Conservation (phyloP, 2,797 vertebrate genomes). For the Onychomys torridus region DNA sequence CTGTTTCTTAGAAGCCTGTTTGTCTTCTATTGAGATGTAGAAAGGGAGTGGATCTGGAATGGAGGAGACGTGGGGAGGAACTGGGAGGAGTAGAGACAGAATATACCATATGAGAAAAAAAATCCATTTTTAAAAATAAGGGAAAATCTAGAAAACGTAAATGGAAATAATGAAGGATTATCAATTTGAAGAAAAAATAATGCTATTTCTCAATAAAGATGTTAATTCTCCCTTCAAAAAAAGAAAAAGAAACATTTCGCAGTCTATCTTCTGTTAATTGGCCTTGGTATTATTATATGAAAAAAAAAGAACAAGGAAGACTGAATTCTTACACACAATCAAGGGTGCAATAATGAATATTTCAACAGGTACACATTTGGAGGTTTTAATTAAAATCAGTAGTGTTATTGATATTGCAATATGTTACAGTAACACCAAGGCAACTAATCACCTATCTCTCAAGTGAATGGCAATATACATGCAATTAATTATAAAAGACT, state of each 20-base stretch:
- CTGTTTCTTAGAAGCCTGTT: not conserved
- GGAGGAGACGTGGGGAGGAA: not conserved
- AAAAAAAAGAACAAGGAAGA: constrained; percentile 79
- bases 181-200: not conserved
- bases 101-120: not conserved
- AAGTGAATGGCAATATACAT: constrained; percentile 85
- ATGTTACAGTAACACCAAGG: constrained; percentile 84
- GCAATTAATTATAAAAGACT: constrained; percentile 87
- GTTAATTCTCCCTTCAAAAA: not conserved
- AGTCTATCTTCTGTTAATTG: constrained; percentile 78
- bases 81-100: not conserved
- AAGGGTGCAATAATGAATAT: constrained; percentile 87
- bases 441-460: constrained; percentile 86
- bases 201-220: not conserved
- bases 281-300: constrained; percentile 83
- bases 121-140: not conserved
- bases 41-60: not conserved
- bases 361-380: constrained; percentile 85
- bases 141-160: not conserved
- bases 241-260: constrained; percentile 52
- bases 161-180: not conserved
- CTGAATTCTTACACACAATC: constrained; percentile 86
- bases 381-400: constrained; percentile 90
- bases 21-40: not conserved
- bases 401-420: constrained; percentile 86